These are phyloP conservation scores for Neomonachus schauinslandi DNA, from an alignment of 2,113 vertebrate genomes.

Conservation along the genomic window DNA sequence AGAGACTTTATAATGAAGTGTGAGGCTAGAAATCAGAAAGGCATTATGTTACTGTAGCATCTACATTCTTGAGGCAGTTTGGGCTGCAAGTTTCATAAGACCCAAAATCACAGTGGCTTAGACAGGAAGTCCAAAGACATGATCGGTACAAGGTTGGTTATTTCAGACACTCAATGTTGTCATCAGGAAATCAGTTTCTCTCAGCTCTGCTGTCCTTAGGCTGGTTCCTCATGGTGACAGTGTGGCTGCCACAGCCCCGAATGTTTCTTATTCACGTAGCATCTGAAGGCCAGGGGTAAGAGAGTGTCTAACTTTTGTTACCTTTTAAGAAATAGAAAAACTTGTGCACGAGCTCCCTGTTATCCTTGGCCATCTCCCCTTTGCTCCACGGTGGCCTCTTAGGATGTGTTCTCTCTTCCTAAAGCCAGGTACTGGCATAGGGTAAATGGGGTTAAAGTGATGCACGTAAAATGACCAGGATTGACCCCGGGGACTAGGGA, in stretches of 20 bases:
- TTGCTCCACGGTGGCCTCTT: background rate
- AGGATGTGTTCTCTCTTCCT: background rate
- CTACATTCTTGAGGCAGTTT: background rate
- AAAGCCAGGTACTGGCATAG: background rate
- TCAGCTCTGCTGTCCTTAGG: background rate
- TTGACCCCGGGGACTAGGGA: background rate
- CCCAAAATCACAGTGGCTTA: background rate
- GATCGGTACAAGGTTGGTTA: background rate
- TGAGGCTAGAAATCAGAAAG: background rate
- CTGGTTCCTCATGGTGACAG: background rate
- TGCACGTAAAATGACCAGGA: background rate
- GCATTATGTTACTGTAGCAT: rapidly evolving
- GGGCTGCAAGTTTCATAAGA: background rate
- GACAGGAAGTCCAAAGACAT: background rate
- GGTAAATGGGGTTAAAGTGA: background rate
- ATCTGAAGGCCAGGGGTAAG: background rate
- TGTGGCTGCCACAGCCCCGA: background rate
- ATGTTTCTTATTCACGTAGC: background rate
- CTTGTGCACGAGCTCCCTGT: background rate
- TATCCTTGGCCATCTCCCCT: background rate
- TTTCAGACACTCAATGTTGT: background rate
- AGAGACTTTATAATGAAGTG: background rate
- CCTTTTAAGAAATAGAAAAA: background rate
- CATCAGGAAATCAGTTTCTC: background rate
- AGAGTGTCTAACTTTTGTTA: background rate